phyloP scores from a whole-genome alignment of 2,113 vertebrate genomes.

The Chaetura pelagica region DNA sequence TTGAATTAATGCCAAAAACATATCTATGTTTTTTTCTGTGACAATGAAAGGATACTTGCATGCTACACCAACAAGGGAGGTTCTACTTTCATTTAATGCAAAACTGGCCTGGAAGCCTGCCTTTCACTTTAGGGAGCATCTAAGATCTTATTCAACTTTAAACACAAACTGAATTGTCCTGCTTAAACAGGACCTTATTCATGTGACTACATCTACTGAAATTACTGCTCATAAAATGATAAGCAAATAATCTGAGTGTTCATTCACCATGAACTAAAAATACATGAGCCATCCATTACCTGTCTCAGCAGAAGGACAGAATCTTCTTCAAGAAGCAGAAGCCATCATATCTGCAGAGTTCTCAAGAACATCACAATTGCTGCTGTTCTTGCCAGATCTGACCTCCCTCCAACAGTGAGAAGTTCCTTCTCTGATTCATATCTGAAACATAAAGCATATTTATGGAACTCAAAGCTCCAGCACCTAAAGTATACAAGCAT shows the following conservation, averaged over 20 bases:
- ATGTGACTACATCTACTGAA: not conserved
- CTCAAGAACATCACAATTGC: not conserved
- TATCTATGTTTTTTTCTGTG: not conserved
- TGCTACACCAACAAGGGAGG: not conserved
- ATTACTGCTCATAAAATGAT: not conserved
- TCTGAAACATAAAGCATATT: not conserved
- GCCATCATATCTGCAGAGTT: accelerated
- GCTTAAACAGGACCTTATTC: not conserved
- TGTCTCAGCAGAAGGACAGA: not conserved
- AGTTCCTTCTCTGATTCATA: not conserved
- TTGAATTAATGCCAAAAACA: not conserved
- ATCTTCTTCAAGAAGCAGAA: not conserved
- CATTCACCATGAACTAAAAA: not conserved
- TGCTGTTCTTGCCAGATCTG: not conserved
- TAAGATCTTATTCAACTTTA: not conserved
- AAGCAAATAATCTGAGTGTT: not conserved
- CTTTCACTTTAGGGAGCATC: not conserved
- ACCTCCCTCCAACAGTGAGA: accelerated
- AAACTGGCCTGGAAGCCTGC: not conserved
- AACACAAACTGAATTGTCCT: not conserved
- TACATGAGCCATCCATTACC: not conserved
- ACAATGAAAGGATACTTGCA: not conserved
- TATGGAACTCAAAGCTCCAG: not conserved
- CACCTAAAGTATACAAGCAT: not conserved
- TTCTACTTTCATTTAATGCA: not conserved